Conservation (phyloP, 2,113 vertebrate genomes). For the Peromyscus polionotus region DNA sequence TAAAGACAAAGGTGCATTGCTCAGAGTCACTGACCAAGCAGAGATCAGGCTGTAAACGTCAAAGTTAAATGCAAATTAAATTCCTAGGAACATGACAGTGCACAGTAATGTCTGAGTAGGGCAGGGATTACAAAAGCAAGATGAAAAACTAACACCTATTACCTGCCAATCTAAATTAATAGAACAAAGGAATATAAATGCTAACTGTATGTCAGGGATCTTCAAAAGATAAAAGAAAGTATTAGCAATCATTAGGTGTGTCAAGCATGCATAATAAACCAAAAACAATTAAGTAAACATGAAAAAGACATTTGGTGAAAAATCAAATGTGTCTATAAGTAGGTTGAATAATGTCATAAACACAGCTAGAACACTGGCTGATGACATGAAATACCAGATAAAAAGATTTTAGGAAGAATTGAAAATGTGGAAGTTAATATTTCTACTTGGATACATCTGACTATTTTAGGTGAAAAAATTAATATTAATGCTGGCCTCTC, state of each 20-base stretch:
- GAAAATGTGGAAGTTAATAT: not conserved
- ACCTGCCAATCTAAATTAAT: not conserved
- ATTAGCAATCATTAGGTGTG: not conserved
- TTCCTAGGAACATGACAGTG: not conserved
- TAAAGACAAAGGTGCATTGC: not conserved
- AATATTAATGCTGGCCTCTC: not conserved
- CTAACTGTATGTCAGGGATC: not conserved
- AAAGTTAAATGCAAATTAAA: not conserved
- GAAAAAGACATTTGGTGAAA: conserved; percentile 10
- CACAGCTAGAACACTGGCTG: not conserved
- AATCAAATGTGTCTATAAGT: conserved; percentile 6
- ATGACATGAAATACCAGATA: not conserved
- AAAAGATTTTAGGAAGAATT: not conserved
- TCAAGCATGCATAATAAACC: not conserved
- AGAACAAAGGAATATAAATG: not conserved
- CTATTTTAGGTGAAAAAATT: not conserved
- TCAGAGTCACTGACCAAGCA: not conserved
- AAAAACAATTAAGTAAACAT: not conserved
- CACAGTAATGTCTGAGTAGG: not conserved
- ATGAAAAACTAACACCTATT: not conserved
- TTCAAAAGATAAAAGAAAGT: conserved; percentile 16
- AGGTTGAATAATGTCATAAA: not conserved
- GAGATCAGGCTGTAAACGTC: not conserved
- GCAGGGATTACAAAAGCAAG: not conserved
- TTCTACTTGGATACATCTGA: not conserved